Conservation (phyloP, 1,140 invertebrate genomes). For the Oryzaephilus surinamensis region DNA sequence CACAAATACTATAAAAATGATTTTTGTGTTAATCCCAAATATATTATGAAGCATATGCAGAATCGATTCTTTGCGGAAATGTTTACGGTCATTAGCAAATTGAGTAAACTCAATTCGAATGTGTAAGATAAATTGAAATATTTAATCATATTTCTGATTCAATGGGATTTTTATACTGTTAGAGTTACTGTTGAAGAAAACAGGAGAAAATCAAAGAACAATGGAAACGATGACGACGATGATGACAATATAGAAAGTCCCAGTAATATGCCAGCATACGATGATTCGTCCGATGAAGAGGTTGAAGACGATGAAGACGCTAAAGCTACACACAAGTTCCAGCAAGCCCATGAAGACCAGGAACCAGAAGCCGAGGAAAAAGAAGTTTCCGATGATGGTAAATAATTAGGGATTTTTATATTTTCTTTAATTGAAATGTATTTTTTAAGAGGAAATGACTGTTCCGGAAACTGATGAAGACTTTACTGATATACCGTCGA, state of each 20-base stretch:
- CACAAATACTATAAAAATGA: slow-evolving; percentile 58
- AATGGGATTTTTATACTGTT: background rate
- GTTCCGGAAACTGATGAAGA: background rate
- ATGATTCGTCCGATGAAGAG: slow-evolving; percentile 33
- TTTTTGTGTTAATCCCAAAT: slow-evolving; percentile 55
- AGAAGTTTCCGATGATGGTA: slow-evolving; percentile 35
- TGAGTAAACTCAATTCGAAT: slow-evolving; percentile 25
- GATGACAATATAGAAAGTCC: slow-evolving; percentile 43
- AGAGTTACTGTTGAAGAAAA: slow-evolving; percentile 28
- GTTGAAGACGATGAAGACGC: slow-evolving; percentile 45
- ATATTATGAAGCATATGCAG: slow-evolving; percentile 58
- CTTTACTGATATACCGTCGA: slow-evolving; percentile 13
- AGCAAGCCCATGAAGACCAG: slow-evolving; percentile 64
- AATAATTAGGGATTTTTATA: slow-evolving; percentile 5
- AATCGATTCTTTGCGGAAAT: slow-evolving; percentile 52
- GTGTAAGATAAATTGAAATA: slow-evolving; percentile 19
- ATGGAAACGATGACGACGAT: slow-evolving; percentile 40
- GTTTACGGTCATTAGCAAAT: slow-evolving; percentile 40
- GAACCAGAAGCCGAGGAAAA: slow-evolving; percentile 67
- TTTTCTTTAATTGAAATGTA: too few species aligned
- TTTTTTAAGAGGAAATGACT: background rate
- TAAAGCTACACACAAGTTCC: slow-evolving; percentile 45
- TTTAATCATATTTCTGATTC: background rate
- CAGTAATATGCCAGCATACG: slow-evolving; percentile 23
- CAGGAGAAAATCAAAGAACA: slow-evolving; percentile 30